phyloP scores from a whole-genome alignment of 2,888 invertebrate species.

The Deilephila elpenor region DNA sequence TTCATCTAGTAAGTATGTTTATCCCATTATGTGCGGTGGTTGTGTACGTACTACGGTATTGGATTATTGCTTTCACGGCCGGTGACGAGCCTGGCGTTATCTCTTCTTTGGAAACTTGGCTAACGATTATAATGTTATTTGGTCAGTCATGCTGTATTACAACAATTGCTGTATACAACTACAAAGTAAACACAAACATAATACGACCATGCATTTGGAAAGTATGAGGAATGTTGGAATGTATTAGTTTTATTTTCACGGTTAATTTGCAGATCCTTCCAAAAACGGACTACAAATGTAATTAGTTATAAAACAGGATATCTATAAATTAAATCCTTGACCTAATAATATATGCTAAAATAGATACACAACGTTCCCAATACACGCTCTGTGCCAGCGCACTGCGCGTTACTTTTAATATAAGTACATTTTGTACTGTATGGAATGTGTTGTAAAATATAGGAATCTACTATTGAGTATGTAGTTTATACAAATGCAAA shows the following conservation, averaged over 20 bases:
- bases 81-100: neutral
- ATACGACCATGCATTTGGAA: neutral
- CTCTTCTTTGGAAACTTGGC: neutral
- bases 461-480: neutral
- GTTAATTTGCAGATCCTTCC: constrained; percentile 4
- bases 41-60: neutral
- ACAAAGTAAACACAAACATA: neutral
- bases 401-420: constrained; percentile 64
- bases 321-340: constrained; percentile 68
- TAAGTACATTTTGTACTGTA: constrained; percentile 45
- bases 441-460: constrained; percentile 33
- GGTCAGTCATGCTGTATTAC: neutral
- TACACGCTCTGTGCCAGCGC: constrained; percentile 67
- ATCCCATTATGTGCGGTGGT: constrained; percentile 2
- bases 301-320: constrained; percentile 24
- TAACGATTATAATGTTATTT: neutral
- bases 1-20: neutral
- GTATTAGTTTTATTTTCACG: neutral
- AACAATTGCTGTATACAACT: neutral
- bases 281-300: constrained; percentile 17
- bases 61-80: constrained; percentile 2
- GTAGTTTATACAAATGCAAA: neutral
- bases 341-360: constrained; percentile 78
- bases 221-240: neutral
- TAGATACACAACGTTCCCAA: constrained; percentile 78